Evolutionary conservation across 2,797 vertebrate species (phyloP), one percentile per base, ranked within the genome.

Genomic region (Mionectes olivaceus): DNA sequence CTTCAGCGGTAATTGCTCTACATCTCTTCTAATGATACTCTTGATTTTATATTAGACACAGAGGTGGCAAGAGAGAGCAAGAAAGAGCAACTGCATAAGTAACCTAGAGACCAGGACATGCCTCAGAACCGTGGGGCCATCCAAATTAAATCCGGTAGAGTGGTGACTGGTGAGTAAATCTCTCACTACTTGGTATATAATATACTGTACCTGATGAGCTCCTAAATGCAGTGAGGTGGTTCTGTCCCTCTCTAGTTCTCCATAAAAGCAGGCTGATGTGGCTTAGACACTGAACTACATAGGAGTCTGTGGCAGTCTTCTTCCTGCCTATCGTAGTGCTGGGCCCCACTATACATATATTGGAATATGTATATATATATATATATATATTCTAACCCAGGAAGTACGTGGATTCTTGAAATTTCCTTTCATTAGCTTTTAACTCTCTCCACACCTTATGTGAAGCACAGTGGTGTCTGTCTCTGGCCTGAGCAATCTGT

Each of bases 401-500:
- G 28, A 25, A 78, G 32, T 22, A 11, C 59, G 61, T 52, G 12
- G 35, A 44, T 52, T 37, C 28, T 55, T 69, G 50, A 69, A 59
- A 14, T 73, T 88, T 83, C 60, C 37, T 86, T 94, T 83, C 35
- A 35, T 80, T 71, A 37, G 7, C 21, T 92, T 92, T 86, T 78
- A 69, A 65, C 65, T 70, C 75, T 69, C 59, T 86, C 80, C 80
- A 59, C 73, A 90, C 94, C 91, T 91, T 80, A 44, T 76, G 28
- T 37, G 79, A 89, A 94, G 60, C 87, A 32, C 46, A 87, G 91
- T 25, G 55, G 10, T 92, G 70, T 76, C 80, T 65, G 69, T 86
- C 83, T 77, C 65, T 28, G 80, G 91, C 53, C 56, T 76, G 41
- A 96, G 78, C 86, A 95, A 95, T 96, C 92, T 95, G 94, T 94